Conservation (phyloP, 2,888 invertebrate genomes). For the Harpagoxenus sublaevis region DNA sequence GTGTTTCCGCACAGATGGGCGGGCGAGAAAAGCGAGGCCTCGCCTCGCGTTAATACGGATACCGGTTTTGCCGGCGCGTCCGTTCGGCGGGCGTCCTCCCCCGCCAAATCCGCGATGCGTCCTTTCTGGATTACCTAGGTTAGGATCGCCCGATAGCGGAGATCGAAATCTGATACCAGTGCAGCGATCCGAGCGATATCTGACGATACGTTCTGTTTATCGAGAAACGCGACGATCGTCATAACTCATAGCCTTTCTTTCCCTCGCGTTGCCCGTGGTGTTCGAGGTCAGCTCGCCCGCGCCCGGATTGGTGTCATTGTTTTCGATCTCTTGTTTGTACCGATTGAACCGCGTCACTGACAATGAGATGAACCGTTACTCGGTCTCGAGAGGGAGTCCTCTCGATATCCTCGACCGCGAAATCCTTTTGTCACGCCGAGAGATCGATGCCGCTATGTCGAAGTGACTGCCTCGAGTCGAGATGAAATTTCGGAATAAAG, state of each 20-base stretch:
- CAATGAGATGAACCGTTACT: background rate
- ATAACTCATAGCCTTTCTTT: background rate
- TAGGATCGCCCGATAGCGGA: background rate
- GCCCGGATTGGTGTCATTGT: no score
- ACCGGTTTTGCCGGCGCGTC: conserved; percentile 18
- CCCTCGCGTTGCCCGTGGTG: background rate
- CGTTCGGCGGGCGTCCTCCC: background rate
- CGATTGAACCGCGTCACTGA: background rate
- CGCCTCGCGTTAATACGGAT: background rate
- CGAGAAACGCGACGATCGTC: background rate
- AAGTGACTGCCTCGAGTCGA: conserved; percentile 11
- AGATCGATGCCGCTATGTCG: conserved; percentile 17
- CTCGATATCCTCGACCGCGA: background rate
- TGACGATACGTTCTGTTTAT: background rate
- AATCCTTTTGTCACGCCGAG: background rate
- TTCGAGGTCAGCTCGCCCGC: background rate
- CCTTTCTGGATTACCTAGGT: background rate
- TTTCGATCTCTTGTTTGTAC: background rate
- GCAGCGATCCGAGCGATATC: background rate
- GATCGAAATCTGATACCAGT: background rate
- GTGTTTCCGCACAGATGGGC: no score
- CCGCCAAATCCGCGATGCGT: background rate
- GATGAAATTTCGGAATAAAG: conserved; percentile 30
- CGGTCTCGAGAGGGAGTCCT: background rate
- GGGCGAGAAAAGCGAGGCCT: background rate